phyloP scores from a whole-genome alignment of 2,113 vertebrate species.

The Montifringilla adamsi region DNA sequence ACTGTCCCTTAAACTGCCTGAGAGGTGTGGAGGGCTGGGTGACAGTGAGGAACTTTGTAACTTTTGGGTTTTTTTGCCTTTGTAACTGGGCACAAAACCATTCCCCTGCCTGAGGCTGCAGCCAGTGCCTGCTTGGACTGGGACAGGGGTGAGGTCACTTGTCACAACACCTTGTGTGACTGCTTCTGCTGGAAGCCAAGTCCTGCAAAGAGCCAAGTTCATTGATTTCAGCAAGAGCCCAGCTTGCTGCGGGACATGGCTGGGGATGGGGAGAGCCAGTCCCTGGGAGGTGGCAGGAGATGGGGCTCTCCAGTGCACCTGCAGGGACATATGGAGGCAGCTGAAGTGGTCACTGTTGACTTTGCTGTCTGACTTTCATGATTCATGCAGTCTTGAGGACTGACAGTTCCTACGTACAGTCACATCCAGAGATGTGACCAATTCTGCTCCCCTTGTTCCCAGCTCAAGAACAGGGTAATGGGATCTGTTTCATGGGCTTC shows the following conservation, averaged over 20 bases:
- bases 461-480: background rate
- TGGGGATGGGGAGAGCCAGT: background rate
- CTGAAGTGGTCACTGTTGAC: background rate
- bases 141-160: background rate
- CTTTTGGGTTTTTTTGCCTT: background rate
- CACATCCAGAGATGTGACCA: background rate
- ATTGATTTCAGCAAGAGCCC: background rate
- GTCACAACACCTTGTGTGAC: background rate
- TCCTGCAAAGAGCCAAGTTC: background rate
- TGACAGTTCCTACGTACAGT: background rate
- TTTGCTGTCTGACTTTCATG: background rate
- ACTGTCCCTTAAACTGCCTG: background rate
- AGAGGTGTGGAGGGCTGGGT: background rate
- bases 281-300: background rate
- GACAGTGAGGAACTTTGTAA: slow-evolving; percentile 65
- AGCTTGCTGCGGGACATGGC: background rate
- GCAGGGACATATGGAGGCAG: background rate
- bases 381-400: background rate
- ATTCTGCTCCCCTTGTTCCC: background rate
- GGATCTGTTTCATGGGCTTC: background rate
- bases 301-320: background rate
- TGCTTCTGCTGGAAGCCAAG: background rate
- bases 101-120: background rate
- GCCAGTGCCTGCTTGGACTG: background rate
- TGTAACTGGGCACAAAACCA: background rate